A percentile compares a stretch with the other conserved stretches of the same genome.
These are phyloP conservation scores for Cheiracanthium punctorium DNA, from an alignment of 2,888 invertebrate genomes.

Conservation along the genomic window DNA sequence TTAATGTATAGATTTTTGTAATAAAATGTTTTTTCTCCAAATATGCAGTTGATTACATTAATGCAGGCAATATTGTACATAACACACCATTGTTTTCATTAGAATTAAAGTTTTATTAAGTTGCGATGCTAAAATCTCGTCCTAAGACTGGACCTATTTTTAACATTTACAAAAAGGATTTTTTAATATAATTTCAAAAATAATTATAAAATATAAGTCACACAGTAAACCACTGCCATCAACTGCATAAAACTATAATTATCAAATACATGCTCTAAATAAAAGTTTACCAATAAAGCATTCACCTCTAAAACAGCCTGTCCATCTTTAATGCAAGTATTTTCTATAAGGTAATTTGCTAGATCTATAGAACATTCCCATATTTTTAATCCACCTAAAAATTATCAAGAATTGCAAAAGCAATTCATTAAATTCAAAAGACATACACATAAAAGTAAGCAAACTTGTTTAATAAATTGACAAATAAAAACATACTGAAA, in stretches of 20 bases:
- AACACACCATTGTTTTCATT: no score
- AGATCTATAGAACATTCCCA: conserved; percentile 96
- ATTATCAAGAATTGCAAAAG: neutral
- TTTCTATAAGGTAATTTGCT: conserved; percentile 81
- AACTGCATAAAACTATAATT: neutral
- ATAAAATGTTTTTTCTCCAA: no score
- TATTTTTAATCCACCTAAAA: conserved; percentile 90
- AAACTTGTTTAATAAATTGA: neutral
- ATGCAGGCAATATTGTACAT: no score
- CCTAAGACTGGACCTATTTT: neutral
- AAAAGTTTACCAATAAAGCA: conserved; percentile 3
- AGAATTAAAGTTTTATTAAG: no score
- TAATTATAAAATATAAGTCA: neutral
- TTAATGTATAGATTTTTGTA: no score
- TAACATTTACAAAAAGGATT: neutral
- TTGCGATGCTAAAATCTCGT: no score
- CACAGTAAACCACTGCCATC: neutral
- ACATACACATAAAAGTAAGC: neutral
- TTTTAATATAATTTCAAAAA: neutral
- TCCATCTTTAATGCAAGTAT: conserved; percentile 73
- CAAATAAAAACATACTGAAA: neutral
- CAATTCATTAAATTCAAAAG: neutral
- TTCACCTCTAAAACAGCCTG: conserved; percentile 83
- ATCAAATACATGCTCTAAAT: neutral
- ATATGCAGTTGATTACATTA: no score